Base-by-base conservation (phyloP, 2,888 invertebrate genomes). In the Xestobium rufovillosum region DNA sequence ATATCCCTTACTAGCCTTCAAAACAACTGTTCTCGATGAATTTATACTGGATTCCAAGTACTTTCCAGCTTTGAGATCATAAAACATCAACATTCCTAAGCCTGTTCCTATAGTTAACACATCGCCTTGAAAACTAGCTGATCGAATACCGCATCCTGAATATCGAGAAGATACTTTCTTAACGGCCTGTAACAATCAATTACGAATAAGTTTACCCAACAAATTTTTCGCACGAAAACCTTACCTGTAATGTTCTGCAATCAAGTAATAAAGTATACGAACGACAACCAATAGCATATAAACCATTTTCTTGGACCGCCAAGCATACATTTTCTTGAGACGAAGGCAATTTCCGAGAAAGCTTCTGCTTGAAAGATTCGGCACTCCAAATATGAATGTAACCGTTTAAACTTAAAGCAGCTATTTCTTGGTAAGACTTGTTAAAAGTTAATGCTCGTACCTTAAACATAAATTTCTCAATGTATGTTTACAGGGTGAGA, bases 301-400 rank as follows among this genome's bases (percentile, higher is more conserved):
- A 69, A 13, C 87, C 87, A 55, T 82, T 81, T 39, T 83, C 83
- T 64, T 91, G 83, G 1, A 79, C 87, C 17, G 91, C 85, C 55
- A 95, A 73, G 57, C 95, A 95, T 19, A 94, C 94, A 60, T 92
- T 91, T 65, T 95, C 95, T 65, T 88, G 85, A 44, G 84, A 83
- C 39, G 89, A 87, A 1, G 88, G 89, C 56, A 95, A 70, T 64
- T 89, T 89, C 36, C 86, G 70, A 3, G 88, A 87, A 51, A 87
- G 74, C 59, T 84, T 89, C 72, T 92, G 91, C 42, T 79, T 78
- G 65, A 94, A 92, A 8, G 80, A 82, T 64, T 88, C 83, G 0
- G 90, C 87, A 68, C 82, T 87, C 80, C 92, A 94, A 51, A 94
- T 82, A 68, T 95, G 94, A 59, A 95, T 87, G 65, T 84, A 92